Evolutionary conservation across 2,888 invertebrate genomes (phyloP).

Genomic region (Ophion ventricosus): DNA sequence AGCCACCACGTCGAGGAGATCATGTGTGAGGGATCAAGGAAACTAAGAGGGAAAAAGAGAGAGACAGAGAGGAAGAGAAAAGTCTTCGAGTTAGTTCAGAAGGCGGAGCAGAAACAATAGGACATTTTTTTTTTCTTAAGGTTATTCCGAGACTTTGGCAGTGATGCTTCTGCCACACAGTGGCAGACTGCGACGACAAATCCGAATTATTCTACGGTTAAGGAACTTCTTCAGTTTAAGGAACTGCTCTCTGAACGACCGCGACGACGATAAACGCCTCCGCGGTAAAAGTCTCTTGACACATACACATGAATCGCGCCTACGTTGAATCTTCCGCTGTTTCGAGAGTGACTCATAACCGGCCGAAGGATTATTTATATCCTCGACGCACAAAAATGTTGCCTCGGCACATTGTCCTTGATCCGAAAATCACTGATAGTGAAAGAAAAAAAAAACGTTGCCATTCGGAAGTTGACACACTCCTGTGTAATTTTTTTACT

Average conservation of each 20-base stretch:
- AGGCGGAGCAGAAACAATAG: constrained; percentile 37
- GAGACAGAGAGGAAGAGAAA: background rate
- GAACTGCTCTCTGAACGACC: constrained; percentile 21
- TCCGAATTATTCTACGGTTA: constrained; percentile 25
- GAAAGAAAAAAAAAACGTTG: background rate
- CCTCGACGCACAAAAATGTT: background rate
- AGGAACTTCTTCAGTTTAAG: background rate
- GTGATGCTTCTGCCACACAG: constrained; percentile 18
- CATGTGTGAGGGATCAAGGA: constrained; percentile 2
- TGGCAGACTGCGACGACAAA: constrained; percentile 22
- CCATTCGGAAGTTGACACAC: background rate
- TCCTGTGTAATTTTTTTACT: background rate
- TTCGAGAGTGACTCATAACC: constrained; percentile 69
- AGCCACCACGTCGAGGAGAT: constrained; percentile 30
- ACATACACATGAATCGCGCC: constrained; percentile 47
- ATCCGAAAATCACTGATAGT: background rate
- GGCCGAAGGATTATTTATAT: constrained; percentile 28
- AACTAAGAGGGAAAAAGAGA: constrained; percentile 3
- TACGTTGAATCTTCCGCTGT: constrained; percentile 45
- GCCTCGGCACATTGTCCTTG: background rate
- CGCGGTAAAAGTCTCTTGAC: constrained; percentile 56
- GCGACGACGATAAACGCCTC: constrained; percentile 68
- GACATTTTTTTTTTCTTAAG: constrained; percentile 11
- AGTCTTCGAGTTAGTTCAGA: background rate
- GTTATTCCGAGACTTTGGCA: constrained; percentile 2